Percentiles rank a stretch among this genome's conserved stretches.
Conservation (phyloP, 2,888 invertebrate species). For the Eustalomyia histrio region DNA sequence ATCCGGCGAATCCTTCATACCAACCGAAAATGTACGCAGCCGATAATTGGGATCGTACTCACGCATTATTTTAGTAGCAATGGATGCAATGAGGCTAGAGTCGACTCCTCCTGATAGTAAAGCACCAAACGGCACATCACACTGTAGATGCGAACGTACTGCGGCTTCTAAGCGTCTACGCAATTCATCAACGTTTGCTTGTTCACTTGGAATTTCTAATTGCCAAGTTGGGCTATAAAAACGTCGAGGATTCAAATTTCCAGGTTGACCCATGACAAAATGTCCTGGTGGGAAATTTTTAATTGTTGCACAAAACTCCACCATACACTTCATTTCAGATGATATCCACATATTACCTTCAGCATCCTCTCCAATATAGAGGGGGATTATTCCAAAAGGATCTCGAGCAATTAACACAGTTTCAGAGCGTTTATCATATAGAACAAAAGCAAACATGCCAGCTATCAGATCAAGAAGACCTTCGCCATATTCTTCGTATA, state of each 20-base stretch:
- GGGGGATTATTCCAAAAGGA: constrained; percentile 79
- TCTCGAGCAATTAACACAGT: constrained; percentile 77
- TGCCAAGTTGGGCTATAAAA: constrained; percentile 76
- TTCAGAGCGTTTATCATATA: constrained; percentile 75
- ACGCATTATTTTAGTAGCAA: constrained; percentile 78
- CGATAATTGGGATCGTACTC: constrained; percentile 74
- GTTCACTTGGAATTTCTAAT: constrained; percentile 69
- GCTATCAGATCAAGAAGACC: constrained; percentile 74
- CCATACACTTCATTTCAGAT: constrained; percentile 79
- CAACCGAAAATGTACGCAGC: constrained; percentile 91
- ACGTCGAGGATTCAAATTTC: constrained; percentile 69
- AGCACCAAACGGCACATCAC: constrained; percentile 78
- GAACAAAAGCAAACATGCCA: constrained; percentile 78
- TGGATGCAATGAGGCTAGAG: constrained; percentile 79
- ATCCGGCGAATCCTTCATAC: constrained; percentile 94
- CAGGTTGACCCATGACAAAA: constrained; percentile 72
- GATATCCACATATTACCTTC: constrained; percentile 78
- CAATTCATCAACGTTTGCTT: constrained; percentile 72
- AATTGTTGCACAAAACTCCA: constrained; percentile 73
- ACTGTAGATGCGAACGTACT: constrained; percentile 78
- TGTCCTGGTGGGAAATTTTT: constrained; percentile 77
- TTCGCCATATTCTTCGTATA: constrained; percentile 75
- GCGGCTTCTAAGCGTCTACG: constrained; percentile 75
- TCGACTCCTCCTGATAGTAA: constrained; percentile 79
- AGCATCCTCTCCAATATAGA: constrained; percentile 77